Conservation (phyloP, 1,140 invertebrate species). For the Planococcus citri region DNA sequence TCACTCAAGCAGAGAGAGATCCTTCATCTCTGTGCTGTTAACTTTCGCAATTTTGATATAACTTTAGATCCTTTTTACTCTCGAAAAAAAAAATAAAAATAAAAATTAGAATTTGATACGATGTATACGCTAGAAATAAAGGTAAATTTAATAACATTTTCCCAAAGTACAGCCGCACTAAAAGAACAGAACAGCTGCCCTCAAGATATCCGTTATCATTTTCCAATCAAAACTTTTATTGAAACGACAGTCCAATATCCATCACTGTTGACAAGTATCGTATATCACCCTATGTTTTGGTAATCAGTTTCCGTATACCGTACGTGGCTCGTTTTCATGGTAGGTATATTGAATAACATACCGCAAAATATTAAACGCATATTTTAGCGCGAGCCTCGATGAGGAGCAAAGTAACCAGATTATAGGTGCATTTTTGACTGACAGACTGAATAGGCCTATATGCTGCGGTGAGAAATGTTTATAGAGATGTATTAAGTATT, state of each 20-base stretch:
- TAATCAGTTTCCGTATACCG: not conserved
- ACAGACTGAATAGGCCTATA: not conserved
- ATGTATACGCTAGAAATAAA: not conserved
- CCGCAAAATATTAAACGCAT: not conserved
- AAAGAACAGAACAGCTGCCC: not conserved
- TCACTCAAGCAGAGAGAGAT: too few species aligned
- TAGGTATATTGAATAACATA: not conserved
- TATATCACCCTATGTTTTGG: constrained; percentile 13
- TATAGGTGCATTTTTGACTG: not conserved
- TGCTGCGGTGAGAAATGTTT: not conserved
- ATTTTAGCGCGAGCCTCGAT: not conserved
- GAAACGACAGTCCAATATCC: constrained; percentile 13
- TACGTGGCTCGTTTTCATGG: not conserved
- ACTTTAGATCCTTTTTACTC: too few species aligned
- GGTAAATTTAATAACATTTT: constrained; percentile 15
- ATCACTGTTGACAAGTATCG: constrained; percentile 3
- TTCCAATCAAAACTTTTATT: constrained; percentile 20
- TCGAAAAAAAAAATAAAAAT: too few species aligned
- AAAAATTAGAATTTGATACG: constrained; percentile 15
- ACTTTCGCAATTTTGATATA: too few species aligned
- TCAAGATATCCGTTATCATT: constrained; percentile 14
- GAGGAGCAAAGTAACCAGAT: not conserved
- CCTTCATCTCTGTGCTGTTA: too few species aligned
- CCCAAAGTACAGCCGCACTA: not conserved
- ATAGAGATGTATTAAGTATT: too few species aligned